Percentiles rank a stretch among this genome's conserved stretches.
Evolutionary conservation across 2,797 vertebrate species (phyloP).

Genomic region (Squalus acanthias): DNA sequence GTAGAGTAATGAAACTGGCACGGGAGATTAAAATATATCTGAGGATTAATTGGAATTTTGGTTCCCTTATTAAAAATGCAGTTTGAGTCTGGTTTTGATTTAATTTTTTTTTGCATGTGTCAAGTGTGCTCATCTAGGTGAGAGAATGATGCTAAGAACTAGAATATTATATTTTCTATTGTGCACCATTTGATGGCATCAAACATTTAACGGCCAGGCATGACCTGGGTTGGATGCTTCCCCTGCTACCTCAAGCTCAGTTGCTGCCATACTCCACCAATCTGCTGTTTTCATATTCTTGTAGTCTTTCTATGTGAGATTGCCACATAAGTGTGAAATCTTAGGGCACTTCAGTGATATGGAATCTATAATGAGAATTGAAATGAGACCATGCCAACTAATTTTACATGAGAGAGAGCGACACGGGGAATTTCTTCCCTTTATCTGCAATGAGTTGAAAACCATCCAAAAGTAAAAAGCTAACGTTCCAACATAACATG

Average conservation of each 20-base stretch:
- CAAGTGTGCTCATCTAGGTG: not conserved
- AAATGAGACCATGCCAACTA: not conserved
- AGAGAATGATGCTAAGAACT: not conserved
- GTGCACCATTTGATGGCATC: not conserved
- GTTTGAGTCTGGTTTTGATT: not conserved
- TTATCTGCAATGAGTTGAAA: conserved; percentile 6
- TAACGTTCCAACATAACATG: not conserved
- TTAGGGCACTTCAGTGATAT: not conserved
- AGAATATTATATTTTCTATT: not conserved
- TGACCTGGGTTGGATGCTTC: not conserved
- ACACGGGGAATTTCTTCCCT: not conserved
- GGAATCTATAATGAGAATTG: not conserved
- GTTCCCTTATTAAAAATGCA: not conserved
- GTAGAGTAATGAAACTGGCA: not conserved
- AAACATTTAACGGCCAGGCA: not conserved
- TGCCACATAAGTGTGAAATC: not conserved
- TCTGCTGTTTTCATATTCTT: not conserved
- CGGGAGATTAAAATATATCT: conserved; percentile 4
- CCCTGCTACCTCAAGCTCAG: not conserved
- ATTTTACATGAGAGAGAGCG: not conserved
- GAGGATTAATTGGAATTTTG: conserved; percentile 5
- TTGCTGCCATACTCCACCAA: not conserved
- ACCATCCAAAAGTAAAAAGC: not conserved
- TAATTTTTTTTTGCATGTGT: not conserved
- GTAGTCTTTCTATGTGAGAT: not conserved